Base-by-base conservation (phyloP, 2,797 vertebrate genomes). In the Nyctibius grandis region DNA sequence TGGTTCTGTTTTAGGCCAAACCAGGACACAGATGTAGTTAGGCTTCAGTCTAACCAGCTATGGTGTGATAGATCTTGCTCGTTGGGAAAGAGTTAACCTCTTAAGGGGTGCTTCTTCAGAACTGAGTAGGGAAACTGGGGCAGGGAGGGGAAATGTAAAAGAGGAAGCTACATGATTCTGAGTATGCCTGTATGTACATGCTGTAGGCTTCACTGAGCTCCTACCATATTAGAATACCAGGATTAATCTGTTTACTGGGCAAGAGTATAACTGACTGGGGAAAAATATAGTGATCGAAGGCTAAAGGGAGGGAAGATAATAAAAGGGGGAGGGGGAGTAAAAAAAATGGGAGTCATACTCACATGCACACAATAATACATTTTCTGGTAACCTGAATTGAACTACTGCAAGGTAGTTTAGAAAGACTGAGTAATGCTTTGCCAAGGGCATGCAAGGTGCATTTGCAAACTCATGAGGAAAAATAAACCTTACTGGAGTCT, bases 321-420 rank as follows among this genome's bases (percentile, higher is more conserved):
- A 36, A 64, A 65, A 23, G 26, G 8, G 4, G 2, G 2, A 33
- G 2, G 11, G 4, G 1, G 5, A 3, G 11, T 4, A 5, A 42
- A 63, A 20, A 48, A 29, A 14, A 21, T 16, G 16, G 28, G 9
- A 42, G 15, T 60, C 8, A 5, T 15, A 4, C 15, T 44, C 29
- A 21, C 4, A 4, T 38, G 16, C 53, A 11, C 12, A 23, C 11
- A 45, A 12, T 29, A 19, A 48, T 47, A 18, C 2, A 0, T 60
- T 44, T 60, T 80, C 23, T 3, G 0, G 36, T 31, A 83, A 22
- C 19, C 28, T 56, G 21, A 33, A 40, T 83, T 16, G 51, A 89
- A 34, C 7, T 61, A 5, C 31, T 51, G 36, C 26, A n/a, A 19
- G 5, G 7, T 56, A 34, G 28, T 63, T 77, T 12, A 36, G 33